Percentiles rank a stretch among this genome's conserved stretches.
Evolutionary conservation across 2,113 vertebrate species (phyloP).

Genomic region (Eretmodus cyanostictus): DNA sequence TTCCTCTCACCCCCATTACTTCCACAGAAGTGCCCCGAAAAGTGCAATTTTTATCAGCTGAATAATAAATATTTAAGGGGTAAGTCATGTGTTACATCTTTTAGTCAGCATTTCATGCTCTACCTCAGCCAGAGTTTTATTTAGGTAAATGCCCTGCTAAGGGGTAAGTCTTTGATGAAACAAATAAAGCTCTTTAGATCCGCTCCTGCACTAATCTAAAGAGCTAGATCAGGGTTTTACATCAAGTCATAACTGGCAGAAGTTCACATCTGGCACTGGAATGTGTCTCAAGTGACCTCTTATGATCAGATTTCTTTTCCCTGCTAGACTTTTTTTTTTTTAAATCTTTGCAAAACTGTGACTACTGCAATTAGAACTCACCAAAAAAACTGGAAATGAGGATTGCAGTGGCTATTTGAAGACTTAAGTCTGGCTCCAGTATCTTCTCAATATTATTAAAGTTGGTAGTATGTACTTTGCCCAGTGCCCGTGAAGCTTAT

Average conservation of each 20-base stretch:
- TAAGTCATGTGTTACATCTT: background rate
- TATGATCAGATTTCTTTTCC: background rate
- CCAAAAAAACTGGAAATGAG: background rate
- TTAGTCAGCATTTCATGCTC: background rate
- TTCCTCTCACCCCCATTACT: background rate
- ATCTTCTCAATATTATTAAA: background rate
- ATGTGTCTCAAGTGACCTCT: background rate
- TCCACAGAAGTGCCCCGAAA: background rate
- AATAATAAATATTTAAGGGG: constrained; percentile 21
- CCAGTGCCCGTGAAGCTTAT: background rate
- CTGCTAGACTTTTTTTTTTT: background rate
- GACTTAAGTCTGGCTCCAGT: background rate
- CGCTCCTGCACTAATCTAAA: background rate
- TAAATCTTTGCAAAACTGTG: background rate
- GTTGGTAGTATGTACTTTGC: background rate
- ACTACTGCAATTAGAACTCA: background rate
- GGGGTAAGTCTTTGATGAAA: background rate
- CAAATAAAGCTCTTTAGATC: background rate
- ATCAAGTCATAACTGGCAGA: background rate
- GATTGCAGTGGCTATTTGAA: background rate
- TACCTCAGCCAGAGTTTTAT: background rate
- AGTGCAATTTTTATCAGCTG: background rate
- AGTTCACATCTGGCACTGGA: background rate
- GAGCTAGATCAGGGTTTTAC: background rate
- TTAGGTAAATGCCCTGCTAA: background rate